Percentiles rank a stretch among this genome's conserved stretches.
phyloP scores from a whole-genome alignment of 2,888 invertebrate species.

The Limenitis camilla region DNA sequence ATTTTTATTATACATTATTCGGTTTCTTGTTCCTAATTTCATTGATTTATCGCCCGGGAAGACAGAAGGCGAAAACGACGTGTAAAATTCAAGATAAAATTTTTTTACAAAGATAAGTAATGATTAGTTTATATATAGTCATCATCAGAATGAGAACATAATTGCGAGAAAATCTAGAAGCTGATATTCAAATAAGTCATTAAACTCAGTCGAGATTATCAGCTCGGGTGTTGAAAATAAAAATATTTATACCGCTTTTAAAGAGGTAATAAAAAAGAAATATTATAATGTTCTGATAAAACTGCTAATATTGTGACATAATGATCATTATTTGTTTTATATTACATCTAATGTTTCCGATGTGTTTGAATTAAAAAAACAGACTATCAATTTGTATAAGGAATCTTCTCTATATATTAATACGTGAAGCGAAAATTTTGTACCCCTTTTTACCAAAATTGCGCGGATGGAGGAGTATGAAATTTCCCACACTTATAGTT shows the following conservation, averaged over 20 bases:
- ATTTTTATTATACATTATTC: too few species aligned
- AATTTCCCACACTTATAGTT: too few species aligned
- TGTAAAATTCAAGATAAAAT: background rate
- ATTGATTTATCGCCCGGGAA: background rate
- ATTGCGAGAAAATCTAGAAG: conserved; percentile 9
- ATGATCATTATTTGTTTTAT: conserved; percentile 10
- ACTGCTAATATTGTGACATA: conserved; percentile 23
- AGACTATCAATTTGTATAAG: background rate
- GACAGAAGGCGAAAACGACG: background rate
- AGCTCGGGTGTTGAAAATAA: conserved; percentile 13
- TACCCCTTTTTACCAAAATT: too few species aligned
- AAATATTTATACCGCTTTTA: conserved; percentile 22
- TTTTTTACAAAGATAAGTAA: background rate
- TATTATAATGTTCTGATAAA: conserved; percentile 19
- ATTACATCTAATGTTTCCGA: conserved; percentile 1
- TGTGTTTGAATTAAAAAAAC: background rate
- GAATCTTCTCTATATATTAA: background rate
- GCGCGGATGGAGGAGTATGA: too few species aligned
- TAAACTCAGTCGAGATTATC: conserved; percentile 22
- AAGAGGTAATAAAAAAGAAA: conserved; percentile 22
- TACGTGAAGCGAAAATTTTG: too few species aligned
- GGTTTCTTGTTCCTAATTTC: too few species aligned
- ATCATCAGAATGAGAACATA: conserved; percentile 5
- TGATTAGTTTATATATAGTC: conserved; percentile 6
- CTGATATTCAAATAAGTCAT: conserved; percentile 19